Conservation (phyloP, 2,888 invertebrate species). For the Pomacea canaliculata region DNA sequence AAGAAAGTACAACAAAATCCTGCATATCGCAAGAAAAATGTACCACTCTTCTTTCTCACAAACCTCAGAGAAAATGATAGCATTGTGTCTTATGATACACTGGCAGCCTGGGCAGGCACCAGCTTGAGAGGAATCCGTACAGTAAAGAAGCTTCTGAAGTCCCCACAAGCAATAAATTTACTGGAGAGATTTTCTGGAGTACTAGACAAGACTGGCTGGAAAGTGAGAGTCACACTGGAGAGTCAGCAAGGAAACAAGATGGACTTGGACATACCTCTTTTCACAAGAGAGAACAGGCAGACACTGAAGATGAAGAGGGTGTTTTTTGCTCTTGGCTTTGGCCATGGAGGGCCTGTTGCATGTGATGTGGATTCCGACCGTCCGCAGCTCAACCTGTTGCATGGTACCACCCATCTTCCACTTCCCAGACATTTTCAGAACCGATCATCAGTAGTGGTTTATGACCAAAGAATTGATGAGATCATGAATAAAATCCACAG, state of each 20-base stretch:
- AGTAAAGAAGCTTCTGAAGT: slow-evolving; percentile 3
- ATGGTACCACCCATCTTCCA: no score
- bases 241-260: not conserved
- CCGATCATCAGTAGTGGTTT: no score
- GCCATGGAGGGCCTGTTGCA: slow-evolving; percentile 13
- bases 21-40: not conserved
- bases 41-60: slow-evolving; percentile 13
- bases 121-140: not conserved
- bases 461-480: no score
- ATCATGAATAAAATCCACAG: no score
- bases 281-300: slow-evolving; percentile 1
- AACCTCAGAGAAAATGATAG: not conserved
- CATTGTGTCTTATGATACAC: not conserved
- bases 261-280: slow-evolving; percentile 1
- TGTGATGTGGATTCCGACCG: slow-evolving; percentile 4
- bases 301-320: not conserved
- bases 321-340: slow-evolving; percentile 11
- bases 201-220: not conserved
- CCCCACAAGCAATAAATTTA: not conserved
- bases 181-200: slow-evolving; percentile 10
- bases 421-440: no score
- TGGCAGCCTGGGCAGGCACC: not conserved
- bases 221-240: not conserved
- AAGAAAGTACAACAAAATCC: not conserved
- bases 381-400: not conserved